phyloP scores from a whole-genome alignment of 2,113 vertebrate genomes.

The Tyrannus savana region DNA sequence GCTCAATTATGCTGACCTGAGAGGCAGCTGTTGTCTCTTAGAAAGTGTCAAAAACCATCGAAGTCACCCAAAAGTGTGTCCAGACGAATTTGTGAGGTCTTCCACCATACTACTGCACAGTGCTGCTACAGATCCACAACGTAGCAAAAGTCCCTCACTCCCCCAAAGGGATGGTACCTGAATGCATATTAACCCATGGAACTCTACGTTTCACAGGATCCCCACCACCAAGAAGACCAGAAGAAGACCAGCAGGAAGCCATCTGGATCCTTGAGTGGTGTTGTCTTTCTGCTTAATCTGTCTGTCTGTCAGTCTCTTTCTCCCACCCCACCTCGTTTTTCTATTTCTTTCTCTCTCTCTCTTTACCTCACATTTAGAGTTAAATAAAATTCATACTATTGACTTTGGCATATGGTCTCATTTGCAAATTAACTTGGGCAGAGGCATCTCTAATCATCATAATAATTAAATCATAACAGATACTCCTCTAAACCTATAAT shows the following conservation, averaged over 20 bases:
- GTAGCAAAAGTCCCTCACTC: not conserved
- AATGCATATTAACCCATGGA: not conserved
- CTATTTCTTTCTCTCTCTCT: not conserved
- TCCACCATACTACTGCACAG: not conserved
- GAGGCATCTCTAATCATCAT: not conserved
- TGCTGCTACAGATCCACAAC: not conserved
- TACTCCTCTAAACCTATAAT: not conserved
- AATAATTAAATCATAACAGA: not conserved
- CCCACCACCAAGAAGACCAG: not conserved
- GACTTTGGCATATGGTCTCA: not conserved
- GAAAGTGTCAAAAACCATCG: not conserved
- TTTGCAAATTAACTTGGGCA: not conserved
- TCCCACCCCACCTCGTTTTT: not conserved
- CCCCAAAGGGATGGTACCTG: not conserved
- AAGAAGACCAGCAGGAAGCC: not conserved
- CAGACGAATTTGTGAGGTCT: not conserved
- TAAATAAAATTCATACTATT: not conserved
- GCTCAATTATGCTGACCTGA: not conserved
- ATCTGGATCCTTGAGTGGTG: not conserved
- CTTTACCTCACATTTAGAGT: not conserved
- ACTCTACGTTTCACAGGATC: not conserved
- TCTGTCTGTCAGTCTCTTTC: not conserved
- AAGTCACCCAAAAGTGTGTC: not conserved
- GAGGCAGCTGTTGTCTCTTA: too few relatives aligned
- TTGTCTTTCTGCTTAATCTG: not conserved